These are phyloP conservation scores for Hozukius guyotensis DNA, from an alignment of 2,797 vertebrate species.

Conservation along the genomic window DNA sequence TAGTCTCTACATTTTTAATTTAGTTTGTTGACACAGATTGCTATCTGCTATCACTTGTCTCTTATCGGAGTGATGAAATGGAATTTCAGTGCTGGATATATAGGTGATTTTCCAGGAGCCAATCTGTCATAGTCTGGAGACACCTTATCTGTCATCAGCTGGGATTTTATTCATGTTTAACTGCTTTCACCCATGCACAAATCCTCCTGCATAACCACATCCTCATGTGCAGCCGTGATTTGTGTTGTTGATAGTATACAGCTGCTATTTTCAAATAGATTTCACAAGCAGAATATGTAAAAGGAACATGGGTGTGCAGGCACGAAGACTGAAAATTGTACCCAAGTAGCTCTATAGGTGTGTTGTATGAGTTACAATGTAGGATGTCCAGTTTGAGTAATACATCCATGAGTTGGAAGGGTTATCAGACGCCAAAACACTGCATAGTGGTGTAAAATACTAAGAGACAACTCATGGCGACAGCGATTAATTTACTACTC, in stretches of 20 bases:
- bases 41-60: slow-evolving; percentile 86
- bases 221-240: slow-evolving; percentile 34
- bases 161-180: slow-evolving; percentile 85
- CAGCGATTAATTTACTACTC: not conserved
- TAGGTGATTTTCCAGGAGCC: slow-evolving; percentile 77
- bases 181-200: slow-evolving; percentile 74
- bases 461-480: not conserved
- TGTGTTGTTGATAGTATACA: not conserved
- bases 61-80: slow-evolving; percentile 84
- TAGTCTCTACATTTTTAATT: slow-evolving; percentile 86
- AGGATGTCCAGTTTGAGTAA: not conserved
- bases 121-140: slow-evolving; percentile 86
- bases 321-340: not conserved
- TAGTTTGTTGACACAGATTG: slow-evolving; percentile 89
- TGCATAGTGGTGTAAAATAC: not conserved
- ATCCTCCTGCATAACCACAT: slow-evolving; percentile 12
- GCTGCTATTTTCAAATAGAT: not conserved
- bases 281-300: not conserved
- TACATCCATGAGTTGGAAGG: not conserved
- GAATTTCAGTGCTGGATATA: slow-evolving; percentile 81
- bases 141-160: slow-evolving; percentile 85
- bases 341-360: not conserved
- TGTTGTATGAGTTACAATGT: not conserved
- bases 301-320: not conserved
- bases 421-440: not conserved